phyloP scores from a whole-genome alignment of 2,888 invertebrate species.

The Drosophila setosimentum region DNA sequence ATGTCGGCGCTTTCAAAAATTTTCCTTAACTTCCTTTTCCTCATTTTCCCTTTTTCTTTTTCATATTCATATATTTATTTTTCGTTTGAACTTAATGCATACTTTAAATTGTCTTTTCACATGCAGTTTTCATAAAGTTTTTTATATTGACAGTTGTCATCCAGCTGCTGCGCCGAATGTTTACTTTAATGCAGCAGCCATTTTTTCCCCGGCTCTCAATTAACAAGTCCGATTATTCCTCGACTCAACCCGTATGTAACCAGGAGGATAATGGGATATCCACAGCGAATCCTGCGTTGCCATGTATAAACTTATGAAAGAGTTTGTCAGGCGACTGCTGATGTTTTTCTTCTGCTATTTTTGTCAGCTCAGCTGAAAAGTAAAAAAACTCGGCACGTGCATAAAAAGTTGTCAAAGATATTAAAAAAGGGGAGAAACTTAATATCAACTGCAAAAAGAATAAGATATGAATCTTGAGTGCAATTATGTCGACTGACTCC shows the following conservation, averaged over 20 bases:
- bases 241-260: background rate
- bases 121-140: background rate
- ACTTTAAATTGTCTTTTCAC: background rate
- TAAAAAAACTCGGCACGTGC: background rate
- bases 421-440: background rate
- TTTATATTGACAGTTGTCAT: background rate
- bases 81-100: background rate
- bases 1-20: background rate
- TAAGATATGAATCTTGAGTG: background rate
- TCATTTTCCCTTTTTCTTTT: background rate
- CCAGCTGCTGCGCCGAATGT: background rate
- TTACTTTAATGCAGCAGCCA: background rate
- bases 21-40: background rate
- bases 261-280: slow-evolving; percentile 2
- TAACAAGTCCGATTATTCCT: slow-evolving; percentile 21
- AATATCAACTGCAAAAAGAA: background rate
- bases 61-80: background rate
- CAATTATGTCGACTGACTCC: background rate
- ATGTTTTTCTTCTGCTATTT: background rate
- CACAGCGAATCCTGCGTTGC: background rate
- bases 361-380: slow-evolving; percentile 1
- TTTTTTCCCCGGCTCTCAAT: background rate
- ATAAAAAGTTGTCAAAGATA: slow-evolving; percentile 7
- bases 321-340: slow-evolving; percentile 7
- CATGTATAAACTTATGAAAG: slow-evolving; percentile 11